Conservation (phyloP, 2,113 vertebrate species). For the Jacana jacana region DNA sequence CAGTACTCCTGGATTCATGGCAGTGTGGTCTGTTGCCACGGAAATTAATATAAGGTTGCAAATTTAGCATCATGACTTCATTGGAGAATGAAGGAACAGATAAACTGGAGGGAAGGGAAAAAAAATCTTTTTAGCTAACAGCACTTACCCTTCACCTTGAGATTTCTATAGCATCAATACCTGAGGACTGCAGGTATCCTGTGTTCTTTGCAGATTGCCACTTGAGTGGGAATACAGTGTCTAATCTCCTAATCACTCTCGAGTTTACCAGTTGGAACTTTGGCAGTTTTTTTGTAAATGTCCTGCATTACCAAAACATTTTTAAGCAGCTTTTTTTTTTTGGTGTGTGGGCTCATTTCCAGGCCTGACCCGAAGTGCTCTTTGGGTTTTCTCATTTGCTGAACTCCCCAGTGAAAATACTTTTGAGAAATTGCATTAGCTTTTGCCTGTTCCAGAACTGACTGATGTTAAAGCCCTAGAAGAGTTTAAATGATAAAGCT, state of each 20-base stretch:
- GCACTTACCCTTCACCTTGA: not conserved
- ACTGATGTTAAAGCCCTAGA: not conserved
- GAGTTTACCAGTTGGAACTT: not conserved
- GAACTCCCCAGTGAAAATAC: not conserved
- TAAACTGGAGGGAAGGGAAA: not conserved
- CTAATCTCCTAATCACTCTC: not conserved
- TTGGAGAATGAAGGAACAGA: not conserved
- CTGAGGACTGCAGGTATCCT: not conserved
- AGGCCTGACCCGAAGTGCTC: not conserved
- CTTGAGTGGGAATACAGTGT: not conserved
- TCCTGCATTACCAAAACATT: not conserved
- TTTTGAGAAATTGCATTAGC: not conserved
- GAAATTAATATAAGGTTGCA: not conserved
- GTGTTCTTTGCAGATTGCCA: not conserved
- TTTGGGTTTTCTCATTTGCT: not conserved
- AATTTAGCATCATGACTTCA: slow-evolving; percentile 40
- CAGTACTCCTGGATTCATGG: not conserved
- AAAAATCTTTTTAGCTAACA: not conserved
- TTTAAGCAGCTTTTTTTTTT: not conserved
- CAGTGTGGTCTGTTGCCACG: not conserved
- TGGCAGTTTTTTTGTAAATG: not conserved
- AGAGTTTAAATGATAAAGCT: not conserved
- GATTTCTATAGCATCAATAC: not conserved
- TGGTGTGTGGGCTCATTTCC: not conserved
- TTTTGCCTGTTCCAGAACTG: not conserved